Percentiles rank a stretch among this genome's conserved stretches.
Conservation (phyloP, 2,797 vertebrate species). For the Coracias cyanogaster region DNA sequence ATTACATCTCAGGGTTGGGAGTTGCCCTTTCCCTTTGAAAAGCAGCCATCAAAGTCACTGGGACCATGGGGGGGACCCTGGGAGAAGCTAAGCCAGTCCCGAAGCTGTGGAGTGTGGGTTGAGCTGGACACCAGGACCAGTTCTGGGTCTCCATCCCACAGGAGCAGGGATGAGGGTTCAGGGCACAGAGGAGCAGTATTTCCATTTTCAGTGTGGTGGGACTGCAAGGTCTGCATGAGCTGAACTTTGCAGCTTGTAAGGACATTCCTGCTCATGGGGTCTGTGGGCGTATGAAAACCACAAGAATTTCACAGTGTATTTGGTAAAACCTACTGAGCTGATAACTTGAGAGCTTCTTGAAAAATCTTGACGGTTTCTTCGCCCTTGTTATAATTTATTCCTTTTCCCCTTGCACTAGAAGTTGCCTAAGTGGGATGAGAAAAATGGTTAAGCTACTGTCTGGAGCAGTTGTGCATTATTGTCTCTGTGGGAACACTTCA, state of each 20-base stretch:
- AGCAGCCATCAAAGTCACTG: neutral
- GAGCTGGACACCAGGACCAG: rapidly evolving
- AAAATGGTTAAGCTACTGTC: neutral
- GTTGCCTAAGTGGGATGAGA: neutral
- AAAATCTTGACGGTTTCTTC: neutral
- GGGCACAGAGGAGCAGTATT: too few relatives aligned
- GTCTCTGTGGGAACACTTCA: neutral
- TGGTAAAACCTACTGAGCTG: neutral
- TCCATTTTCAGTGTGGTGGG: too few relatives aligned
- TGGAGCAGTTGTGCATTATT: neutral
- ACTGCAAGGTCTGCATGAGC: too few relatives aligned
- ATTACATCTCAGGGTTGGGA: neutral
- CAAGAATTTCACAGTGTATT: too few relatives aligned
- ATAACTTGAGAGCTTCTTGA: neutral
- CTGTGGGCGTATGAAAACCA: too few relatives aligned
- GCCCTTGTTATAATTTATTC: too few relatives aligned
- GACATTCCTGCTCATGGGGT: too few relatives aligned
- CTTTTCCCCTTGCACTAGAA: neutral
- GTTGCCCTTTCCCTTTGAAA: neutral
- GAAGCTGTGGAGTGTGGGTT: neutral
- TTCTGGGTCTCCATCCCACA: neutral
- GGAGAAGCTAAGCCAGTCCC: rapidly evolving
- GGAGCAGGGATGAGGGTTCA: neutral
- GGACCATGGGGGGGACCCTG: rapidly evolving
- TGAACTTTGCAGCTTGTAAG: too few relatives aligned